Evolutionary conservation across 1,140 invertebrate species (phyloP).

Genomic region (Contarinia nasturtii): DNA sequence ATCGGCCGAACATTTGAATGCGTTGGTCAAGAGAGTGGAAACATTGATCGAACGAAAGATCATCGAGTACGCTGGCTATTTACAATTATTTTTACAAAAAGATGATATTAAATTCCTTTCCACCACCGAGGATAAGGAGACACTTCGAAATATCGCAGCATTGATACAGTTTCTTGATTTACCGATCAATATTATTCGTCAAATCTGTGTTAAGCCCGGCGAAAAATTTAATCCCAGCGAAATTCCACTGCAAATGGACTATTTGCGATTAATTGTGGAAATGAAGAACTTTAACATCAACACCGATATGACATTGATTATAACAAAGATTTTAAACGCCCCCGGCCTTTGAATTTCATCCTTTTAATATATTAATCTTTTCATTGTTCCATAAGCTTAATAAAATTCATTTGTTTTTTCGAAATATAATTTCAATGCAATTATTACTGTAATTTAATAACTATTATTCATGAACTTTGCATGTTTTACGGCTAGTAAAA

Average conservation of each 20-base stretch:
- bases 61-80: constrained; percentile 29
- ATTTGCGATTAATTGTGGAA: constrained; percentile 18
- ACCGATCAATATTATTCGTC: constrained; percentile 9
- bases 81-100: constrained; percentile 29
- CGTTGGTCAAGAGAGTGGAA: constrained; percentile 25
- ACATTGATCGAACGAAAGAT: constrained; percentile 34
- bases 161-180: constrained; percentile 6
- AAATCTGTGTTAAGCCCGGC: too few species aligned
- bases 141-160: neutral
- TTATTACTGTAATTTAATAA: too few species aligned
- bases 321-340: constrained; percentile 20
- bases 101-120: constrained; percentile 27
- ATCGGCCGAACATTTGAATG: constrained; percentile 20
- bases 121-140: constrained; percentile 11
- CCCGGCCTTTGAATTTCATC: too few species aligned
- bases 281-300: constrained; percentile 17
- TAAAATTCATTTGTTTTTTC: too few species aligned
- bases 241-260: constrained; percentile 8
- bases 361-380: too few species aligned
- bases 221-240: too few species aligned
- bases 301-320: constrained; percentile 16
- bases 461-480: too few species aligned
- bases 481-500: too few species aligned
- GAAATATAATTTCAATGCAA: too few species aligned
- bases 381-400: too few species aligned